Evolutionary conservation across 1,140 invertebrate genomes (phyloP).

Genomic region (Bemisia tabaci): DNA sequence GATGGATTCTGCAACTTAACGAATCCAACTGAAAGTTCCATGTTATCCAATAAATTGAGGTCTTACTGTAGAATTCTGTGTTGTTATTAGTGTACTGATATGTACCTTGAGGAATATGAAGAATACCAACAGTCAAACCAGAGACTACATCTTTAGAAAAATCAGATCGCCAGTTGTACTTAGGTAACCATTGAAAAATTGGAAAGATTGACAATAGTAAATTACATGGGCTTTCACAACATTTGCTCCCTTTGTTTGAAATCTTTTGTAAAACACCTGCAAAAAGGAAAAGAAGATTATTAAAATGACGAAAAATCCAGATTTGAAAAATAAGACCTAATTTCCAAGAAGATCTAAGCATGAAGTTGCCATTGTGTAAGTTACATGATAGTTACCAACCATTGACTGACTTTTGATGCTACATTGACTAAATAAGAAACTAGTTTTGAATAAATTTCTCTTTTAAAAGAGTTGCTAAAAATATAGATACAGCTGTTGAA

Average conservation of each 20-base stretch:
- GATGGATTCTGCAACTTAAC: no score
- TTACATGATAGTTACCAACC: no score
- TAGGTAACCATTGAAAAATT: conserved; percentile 9
- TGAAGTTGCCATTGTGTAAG: no score
- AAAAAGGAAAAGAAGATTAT: not conserved
- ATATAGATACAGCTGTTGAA: not conserved
- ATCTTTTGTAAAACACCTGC: not conserved
- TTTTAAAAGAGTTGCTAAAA: not conserved
- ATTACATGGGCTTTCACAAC: not conserved
- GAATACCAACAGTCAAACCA: conserved; percentile 53
- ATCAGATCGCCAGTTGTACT: conserved; percentile 22
- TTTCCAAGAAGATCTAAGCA: no score
- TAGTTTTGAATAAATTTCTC: not conserved
- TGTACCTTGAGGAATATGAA: conserved; percentile 67
- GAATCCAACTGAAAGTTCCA: no score
- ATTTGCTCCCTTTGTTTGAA: not conserved
- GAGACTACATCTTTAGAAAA: conserved; percentile 36
- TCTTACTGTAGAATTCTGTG: no score
- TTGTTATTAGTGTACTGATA: no score
- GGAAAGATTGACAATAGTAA: not conserved
- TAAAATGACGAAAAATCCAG: not conserved
- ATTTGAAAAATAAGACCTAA: not conserved
- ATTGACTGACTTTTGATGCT: not conserved
- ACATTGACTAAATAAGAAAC: not conserved
- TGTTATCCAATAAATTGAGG: no score